phyloP scores from a whole-genome alignment of 2,797 vertebrate genomes.

The Thaleichthys pacificus region DNA sequence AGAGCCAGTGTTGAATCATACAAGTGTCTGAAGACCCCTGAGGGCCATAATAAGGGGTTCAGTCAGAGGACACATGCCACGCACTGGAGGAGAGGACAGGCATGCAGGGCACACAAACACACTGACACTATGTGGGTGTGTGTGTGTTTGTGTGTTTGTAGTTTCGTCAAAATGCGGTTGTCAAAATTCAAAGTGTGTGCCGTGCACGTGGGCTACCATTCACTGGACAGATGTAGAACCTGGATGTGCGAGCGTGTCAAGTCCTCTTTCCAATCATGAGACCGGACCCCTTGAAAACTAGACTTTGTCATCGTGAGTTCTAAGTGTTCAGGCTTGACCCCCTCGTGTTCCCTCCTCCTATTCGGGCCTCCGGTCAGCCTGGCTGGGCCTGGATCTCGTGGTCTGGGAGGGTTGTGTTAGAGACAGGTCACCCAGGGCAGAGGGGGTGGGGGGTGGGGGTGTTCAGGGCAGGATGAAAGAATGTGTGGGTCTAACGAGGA shows the following conservation, averaged over 20 bases:
- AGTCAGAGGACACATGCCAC: slow-evolving; percentile 60
- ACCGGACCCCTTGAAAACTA: too few relatives aligned
- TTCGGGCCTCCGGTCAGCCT: slow-evolving; percentile 42
- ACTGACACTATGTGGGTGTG: slow-evolving; percentile 25
- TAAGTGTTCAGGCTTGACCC: too few relatives aligned
- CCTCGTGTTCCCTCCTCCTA: slow-evolving; percentile 46
- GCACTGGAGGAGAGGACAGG: slow-evolving; percentile 47
- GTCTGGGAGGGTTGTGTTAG: slow-evolving; percentile 51
- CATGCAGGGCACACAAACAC: slow-evolving; percentile 66
- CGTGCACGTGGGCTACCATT: not conserved
- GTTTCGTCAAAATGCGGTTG: not conserved
- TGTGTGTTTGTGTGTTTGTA: not conserved
- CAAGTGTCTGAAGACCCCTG: slow-evolving; percentile 51
- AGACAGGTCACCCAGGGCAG: slow-evolving; percentile 56
- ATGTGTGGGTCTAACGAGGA: slow-evolving; percentile 43
- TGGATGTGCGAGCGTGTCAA: too few relatives aligned
- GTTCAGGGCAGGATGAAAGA: slow-evolving; percentile 50
- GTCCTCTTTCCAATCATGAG: too few relatives aligned
- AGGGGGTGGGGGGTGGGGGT: not conserved
- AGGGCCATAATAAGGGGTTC: slow-evolving; percentile 55
- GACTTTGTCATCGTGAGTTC: too few relatives aligned
- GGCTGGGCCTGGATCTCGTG: slow-evolving; percentile 29
- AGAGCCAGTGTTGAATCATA: slow-evolving; percentile 51
- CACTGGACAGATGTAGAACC: too few relatives aligned
- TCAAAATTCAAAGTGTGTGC: not conserved